phyloP scores from a whole-genome alignment of 2,888 invertebrate species.

The Malthinus flaveolus region DNA sequence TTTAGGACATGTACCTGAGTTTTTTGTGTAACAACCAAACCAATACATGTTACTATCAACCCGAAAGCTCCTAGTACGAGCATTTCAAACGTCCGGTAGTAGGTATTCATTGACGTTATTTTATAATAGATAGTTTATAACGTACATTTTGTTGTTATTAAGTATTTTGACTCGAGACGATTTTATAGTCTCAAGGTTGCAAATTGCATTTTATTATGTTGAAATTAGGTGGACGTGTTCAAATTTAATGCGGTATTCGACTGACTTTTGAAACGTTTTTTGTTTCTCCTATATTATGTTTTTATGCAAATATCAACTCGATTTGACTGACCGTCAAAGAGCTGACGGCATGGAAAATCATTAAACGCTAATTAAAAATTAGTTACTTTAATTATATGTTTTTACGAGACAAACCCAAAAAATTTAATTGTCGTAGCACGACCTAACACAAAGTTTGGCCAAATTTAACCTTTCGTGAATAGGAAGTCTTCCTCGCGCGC shows the following conservation, averaged over 20 bases:
- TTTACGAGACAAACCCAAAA: too few species aligned
- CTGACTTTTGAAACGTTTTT: constrained; percentile 24
- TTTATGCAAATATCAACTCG: not conserved
- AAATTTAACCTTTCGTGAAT: not conserved
- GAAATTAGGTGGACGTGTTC: constrained; percentile 23
- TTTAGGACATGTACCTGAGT: constrained; percentile 28
- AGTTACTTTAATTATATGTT: too few species aligned
- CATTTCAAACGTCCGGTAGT: constrained; percentile 15
- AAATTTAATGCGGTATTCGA: constrained; percentile 29
- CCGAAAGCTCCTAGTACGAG: constrained; percentile 12
- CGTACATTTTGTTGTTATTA: constrained; percentile 22
- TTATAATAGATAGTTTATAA: not conserved
- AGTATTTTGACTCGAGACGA: constrained; percentile 23
- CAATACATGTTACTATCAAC: constrained; percentile 14
- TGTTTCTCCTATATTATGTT: constrained; percentile 14
- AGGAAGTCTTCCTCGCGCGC: constrained; percentile 27
- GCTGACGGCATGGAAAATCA: too few species aligned
- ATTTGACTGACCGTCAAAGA: too few species aligned
- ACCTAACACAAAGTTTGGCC: too few species aligned
- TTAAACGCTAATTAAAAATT: too few species aligned
- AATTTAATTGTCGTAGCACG: too few species aligned
- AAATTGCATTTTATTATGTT: constrained; percentile 23
- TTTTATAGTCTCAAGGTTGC: constrained; percentile 27
- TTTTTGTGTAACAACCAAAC: constrained; percentile 14
- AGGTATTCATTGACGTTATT: constrained; percentile 8